Base-by-base conservation (phyloP, 2,797 vertebrate genomes). In the Discoglossus pictus region DNA sequence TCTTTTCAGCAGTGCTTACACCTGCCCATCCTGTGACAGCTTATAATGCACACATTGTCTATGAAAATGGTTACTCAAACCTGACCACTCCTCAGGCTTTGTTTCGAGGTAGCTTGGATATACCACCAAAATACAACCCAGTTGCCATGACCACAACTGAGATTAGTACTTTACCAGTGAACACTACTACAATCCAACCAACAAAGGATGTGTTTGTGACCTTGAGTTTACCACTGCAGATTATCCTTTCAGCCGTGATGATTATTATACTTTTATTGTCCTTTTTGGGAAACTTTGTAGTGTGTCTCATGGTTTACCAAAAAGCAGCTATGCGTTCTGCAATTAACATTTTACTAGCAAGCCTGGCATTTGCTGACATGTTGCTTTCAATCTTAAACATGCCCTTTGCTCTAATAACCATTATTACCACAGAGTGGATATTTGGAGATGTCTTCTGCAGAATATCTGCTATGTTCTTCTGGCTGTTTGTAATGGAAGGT, bases 291-390 rank as follows among this genome's bases (percentile, higher is more conserved):
- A 99, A 99, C 65, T 90, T 95, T 78, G 95, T 98, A 42, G 96
- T 99, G 69, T 99, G 97, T 79, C 83, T 99, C 74, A 98, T 99
- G 96, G 97, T 99, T 68, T 99, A 99, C 87, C 97, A 96, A 83
- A 92, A 94, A 36, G 93, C 96, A 0, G 96, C 96, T 68, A 99
- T 99, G 97, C 87, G 95, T 73, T 99, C 97, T 0, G 97, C 97
- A 60, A 99, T 99, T 86, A 99, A 99, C 84, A 97, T 98, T 81
- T 92, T 99, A 34, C 79, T 99, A 64, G 97, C 97, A 35, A 99
- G 94, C 80, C 82, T 99, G 80, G 97, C 97, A 23, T 97, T 97
- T 66, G 93, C 96, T 5, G 97, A 99, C 82, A 93, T 97, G 92
- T 88, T 97, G 87, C 88, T 99, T 69, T 94, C 96, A 24, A 83